These are phyloP conservation scores for Hylyphantes graminicola DNA, from an alignment of 1,140 invertebrate species.

Conservation along the genomic window DNA sequence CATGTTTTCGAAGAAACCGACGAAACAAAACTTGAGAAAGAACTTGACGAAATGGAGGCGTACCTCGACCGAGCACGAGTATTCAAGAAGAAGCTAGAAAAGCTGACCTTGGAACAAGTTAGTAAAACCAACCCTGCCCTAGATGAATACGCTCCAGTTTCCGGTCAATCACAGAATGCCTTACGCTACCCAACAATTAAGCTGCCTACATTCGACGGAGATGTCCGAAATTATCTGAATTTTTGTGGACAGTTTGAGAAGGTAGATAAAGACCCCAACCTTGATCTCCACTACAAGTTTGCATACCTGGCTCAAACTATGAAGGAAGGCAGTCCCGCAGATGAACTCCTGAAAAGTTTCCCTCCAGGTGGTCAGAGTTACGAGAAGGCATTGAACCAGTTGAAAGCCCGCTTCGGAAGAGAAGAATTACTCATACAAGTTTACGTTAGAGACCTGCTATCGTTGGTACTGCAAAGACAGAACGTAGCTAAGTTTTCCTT, in stretches of 20 bases:
- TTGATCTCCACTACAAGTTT: constrained; percentile 33
- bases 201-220: constrained; percentile 34
- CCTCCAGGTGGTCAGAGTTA: constrained; percentile 17
- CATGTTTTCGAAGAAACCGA: neutral
- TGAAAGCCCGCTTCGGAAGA: neutral
- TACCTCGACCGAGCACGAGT: neutral
- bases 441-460: constrained; percentile 60
- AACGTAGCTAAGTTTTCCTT: neutral
- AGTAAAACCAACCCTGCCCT: too few species aligned
- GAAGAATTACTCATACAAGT: constrained; percentile 26
- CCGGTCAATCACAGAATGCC: neutral
- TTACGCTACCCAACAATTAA: too few species aligned
- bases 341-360: constrained; percentile 56
- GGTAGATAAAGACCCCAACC: constrained; percentile 17
- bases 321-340: neutral
- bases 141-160: neutral
- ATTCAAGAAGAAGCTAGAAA: too few species aligned
- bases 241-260: constrained; percentile 50
- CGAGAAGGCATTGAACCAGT: constrained; percentile 14
- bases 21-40: neutral
- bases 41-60: neutral
- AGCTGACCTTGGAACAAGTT: too few species aligned
- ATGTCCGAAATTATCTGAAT: constrained; percentile 22
- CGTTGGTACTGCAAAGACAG: constrained; percentile 48
- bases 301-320: constrained; percentile 29